Percentiles rank a stretch among this genome's conserved stretches.
These are phyloP conservation scores for Pararge aegeria DNA, from an alignment of 1,140 invertebrate species.

Conservation along the genomic window DNA sequence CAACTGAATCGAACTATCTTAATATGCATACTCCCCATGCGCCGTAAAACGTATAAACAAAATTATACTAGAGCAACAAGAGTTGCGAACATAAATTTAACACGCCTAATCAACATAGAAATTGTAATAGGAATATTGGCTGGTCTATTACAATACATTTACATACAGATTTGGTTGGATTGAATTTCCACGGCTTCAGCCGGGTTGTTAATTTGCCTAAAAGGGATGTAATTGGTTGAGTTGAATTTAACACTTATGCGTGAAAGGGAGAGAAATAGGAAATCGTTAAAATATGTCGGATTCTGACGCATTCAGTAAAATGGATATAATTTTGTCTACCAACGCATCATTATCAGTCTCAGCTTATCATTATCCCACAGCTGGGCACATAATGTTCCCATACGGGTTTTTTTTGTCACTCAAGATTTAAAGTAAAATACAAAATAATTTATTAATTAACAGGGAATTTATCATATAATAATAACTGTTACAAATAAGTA, in stretches of 20 bases:
- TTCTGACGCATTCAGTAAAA: background rate
- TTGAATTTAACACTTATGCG: slow-evolving; percentile 52
- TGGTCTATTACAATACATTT: slow-evolving; percentile 74
- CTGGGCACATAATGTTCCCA: too few species aligned
- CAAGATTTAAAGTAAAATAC: too few species aligned
- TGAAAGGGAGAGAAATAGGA: slow-evolving; percentile 6
- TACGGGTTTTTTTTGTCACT: too few species aligned
- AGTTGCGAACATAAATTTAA: slow-evolving; percentile 59
- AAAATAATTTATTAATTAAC: too few species aligned
- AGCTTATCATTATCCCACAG: too few species aligned
- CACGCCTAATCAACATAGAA: slow-evolving; percentile 69
- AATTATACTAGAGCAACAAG: slow-evolving; percentile 61
- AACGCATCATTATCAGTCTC: too few species aligned
- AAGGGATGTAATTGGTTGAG: slow-evolving; percentile 71
- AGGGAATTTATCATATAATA: too few species aligned
- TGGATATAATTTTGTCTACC: too few species aligned
- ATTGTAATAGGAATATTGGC: slow-evolving; percentile 73
- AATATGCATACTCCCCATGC: slow-evolving; percentile 20
- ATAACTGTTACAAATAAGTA: too few species aligned
- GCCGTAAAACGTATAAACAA: slow-evolving; percentile 39
- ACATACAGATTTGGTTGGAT: slow-evolving; percentile 75
- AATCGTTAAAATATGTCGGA: slow-evolving; percentile 14
- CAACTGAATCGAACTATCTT: slow-evolving; percentile 19
- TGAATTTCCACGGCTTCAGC: slow-evolving; percentile 64
- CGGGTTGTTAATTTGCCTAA: slow-evolving; percentile 75